Evolutionary conservation across 2,113 vertebrate genomes (phyloP).

Genomic region (Hemibagrus wyckioides): DNA sequence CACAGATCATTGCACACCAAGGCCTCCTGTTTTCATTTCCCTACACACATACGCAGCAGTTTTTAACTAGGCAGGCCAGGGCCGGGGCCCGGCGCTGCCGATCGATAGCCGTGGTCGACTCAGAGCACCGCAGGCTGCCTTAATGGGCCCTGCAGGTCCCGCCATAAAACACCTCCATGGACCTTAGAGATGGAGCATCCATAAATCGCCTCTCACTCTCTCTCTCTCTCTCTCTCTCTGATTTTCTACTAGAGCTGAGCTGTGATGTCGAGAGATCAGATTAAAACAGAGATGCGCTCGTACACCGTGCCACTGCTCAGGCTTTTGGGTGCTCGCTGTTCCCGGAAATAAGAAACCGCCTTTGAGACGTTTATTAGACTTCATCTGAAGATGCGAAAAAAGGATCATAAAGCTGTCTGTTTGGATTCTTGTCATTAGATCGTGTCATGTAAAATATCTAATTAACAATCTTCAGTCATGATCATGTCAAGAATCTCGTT

Average conservation of each 20-base stretch:
- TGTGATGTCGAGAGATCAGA: constrained; percentile 3
- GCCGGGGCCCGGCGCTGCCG: constrained; percentile 59
- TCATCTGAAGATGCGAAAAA: neutral
- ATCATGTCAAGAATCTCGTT: neutral
- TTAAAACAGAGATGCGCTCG: neutral
- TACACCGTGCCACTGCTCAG: neutral
- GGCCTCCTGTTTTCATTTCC: constrained; percentile 73
- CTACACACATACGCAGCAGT: constrained; percentile 64
- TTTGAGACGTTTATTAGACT: neutral
- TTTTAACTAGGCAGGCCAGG: constrained; percentile 71
- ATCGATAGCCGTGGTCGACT: constrained; percentile 73
- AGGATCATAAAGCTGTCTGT: neutral
- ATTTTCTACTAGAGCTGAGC: neutral
- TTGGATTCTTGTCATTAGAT: neutral
- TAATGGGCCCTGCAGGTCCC: constrained; percentile 72
- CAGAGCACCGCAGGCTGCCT: constrained; percentile 64
- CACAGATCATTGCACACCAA: constrained; percentile 78
- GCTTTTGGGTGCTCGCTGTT: neutral
- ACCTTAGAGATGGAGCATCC: constrained; percentile 58
- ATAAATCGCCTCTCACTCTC: constrained; percentile 60
- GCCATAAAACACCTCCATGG: constrained; percentile 74
- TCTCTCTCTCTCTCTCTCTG: neutral
- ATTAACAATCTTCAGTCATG: too few species aligned
- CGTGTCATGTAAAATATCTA: neutral
- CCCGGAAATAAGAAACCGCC: neutral